These are phyloP conservation scores for Grammomys dolichurus DNA, from an alignment of 2,113 vertebrate species.

Conservation along the genomic window DNA sequence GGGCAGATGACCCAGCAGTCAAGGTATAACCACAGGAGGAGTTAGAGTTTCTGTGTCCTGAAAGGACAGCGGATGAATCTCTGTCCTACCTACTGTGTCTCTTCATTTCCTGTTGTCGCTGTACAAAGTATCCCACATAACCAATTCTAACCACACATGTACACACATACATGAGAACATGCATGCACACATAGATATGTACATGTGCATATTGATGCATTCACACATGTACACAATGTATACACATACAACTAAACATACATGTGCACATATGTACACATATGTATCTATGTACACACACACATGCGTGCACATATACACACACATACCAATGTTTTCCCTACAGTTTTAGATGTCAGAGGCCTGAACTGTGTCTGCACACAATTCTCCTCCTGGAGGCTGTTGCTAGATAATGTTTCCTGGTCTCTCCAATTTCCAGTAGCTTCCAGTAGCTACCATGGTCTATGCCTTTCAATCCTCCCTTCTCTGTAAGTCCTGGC, in stretches of 20 bases:
- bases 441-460: accelerated
- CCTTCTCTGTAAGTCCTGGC: not conserved
- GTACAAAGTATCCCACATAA: accelerated
- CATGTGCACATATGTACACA: not conserved
- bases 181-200: not conserved
- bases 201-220: not conserved
- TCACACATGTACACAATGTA: not conserved
- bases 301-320: accelerated
- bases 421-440: not conserved
- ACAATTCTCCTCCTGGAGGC: not conserved
- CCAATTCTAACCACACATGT: not conserved
- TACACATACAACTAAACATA: not conserved
- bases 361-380: not conserved
- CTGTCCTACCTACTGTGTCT: not conserved
- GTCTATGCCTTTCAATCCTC: accelerated
- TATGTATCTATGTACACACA: not conserved
- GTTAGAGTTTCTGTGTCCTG: accelerated
- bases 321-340: not conserved
- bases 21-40: not conserved
- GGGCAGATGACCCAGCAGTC: not conserved
- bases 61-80: accelerated
- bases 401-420: not conserved
- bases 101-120: too few species aligned
- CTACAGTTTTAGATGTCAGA: not conserved
- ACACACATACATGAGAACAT: not conserved